Base-by-base conservation (phyloP, 2,888 invertebrate genomes). In the Eilema depressum region DNA sequence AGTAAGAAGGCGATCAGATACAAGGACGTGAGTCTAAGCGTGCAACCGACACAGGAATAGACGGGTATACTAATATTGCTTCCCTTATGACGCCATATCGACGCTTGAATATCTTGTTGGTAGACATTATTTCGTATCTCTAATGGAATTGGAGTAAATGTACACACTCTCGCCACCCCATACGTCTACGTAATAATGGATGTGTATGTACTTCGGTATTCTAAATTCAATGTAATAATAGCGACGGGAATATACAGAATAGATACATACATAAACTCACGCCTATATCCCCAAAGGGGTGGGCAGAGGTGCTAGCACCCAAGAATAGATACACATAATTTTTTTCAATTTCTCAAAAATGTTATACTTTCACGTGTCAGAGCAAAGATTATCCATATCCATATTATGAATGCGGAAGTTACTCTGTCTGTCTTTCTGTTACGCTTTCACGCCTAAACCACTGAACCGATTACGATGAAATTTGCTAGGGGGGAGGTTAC, bases 1-100 rank as follows among this genome's bases (percentile, higher is more conserved):
- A 90, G 83, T 74, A 81, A 77, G 67, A 78, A 77, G 68, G 75
- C 80, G 78, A 84, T 86, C 84, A 76, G 81, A 82, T 79, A 80
- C 73, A 60, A 76, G 62, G 67, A 68, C 63, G 68, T 75, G 71
- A 68, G 61, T 64, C 63, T 69, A 61, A 66, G 68, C 37, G 63
- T 33, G 59, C 62, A n/a, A 64, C 63, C 64, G 67, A 75, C 72
- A 74, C 47, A 75, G 70, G 61, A 74, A 74, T 63, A 75, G 70
- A 63, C 33, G 79, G 63, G 68, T 26, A 68, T 74, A 75, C 73
- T 74, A 71, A 68, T 71, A 81, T 63, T 53, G 68, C 71, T 75
- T 70, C 71, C 68, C 61, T 63, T 70, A 76, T 63, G 66, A 72
- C 37, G 61, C 53, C 41, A 75, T 66, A 73, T 67, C 61, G 70